Conservation (phyloP, 2,113 vertebrate species). For the Albula goreensis region DNA sequence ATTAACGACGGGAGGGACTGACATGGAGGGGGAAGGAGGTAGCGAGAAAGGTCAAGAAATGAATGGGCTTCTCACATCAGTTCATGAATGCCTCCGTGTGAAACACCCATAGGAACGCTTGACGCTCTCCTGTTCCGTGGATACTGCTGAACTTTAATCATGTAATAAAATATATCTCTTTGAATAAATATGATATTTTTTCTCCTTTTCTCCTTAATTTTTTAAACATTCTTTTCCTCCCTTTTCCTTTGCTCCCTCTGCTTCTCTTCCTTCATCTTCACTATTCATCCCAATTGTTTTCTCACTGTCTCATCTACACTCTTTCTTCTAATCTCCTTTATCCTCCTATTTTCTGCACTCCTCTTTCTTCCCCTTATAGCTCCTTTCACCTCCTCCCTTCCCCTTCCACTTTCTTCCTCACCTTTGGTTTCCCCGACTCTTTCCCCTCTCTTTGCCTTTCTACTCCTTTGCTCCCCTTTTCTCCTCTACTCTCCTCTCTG, state of each 20-base stretch:
- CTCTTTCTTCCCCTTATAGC: neutral
- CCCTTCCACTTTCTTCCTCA: neutral
- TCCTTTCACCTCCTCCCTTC: neutral
- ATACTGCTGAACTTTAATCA: neutral
- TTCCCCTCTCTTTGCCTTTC: no score
- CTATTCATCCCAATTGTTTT: neutral
- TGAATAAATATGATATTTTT: neutral
- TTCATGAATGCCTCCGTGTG: neutral
- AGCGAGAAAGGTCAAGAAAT: conserved; percentile 23
- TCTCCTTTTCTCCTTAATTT: no score
- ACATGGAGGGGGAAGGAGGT: neutral
- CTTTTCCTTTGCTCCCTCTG: neutral
- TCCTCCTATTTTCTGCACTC: neutral
- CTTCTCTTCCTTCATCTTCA: neutral
- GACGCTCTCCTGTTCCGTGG: neutral
- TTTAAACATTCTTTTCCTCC: neutral
- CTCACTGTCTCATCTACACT: neutral
- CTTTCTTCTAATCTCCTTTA: neutral
- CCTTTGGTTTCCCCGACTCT: no score
- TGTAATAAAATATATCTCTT: neutral
- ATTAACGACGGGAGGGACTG: conserved; percentile 22
- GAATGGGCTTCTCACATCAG: conserved; percentile 10
- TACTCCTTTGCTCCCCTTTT: no score
- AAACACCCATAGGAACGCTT: neutral
- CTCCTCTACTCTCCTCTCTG: neutral